phyloP scores from a whole-genome alignment of 37 sponge, comb jelly and placozoan genomes.

The Hexactinellida sp. region DNA sequence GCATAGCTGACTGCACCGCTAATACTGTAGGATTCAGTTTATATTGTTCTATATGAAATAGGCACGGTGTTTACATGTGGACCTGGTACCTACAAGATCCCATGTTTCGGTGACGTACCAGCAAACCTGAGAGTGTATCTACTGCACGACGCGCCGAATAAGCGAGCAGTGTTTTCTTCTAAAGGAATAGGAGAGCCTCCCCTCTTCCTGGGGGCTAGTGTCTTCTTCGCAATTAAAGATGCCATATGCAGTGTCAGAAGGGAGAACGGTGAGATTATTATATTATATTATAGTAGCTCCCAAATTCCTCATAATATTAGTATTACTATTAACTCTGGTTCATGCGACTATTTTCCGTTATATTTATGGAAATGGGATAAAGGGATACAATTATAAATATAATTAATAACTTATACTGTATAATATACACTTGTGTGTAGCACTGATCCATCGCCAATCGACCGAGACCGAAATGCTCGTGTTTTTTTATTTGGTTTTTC shows the following conservation, averaged over 20 bases:
- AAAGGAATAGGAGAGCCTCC: slow-evolving; percentile 58
- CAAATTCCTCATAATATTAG: neutral
- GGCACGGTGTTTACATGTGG: slow-evolving; percentile 24
- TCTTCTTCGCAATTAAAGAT: slow-evolving; percentile 69
- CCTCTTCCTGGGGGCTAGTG: slow-evolving; percentile 65
- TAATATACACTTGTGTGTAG: too few species aligned
- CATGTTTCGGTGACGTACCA: slow-evolving; percentile 31
- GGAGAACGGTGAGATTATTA: neutral
- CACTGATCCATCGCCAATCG: too few species aligned
- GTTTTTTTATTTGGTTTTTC: too few species aligned
- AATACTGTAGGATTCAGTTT: too few species aligned
- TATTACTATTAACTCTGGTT: too few species aligned
- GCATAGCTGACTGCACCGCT: too few species aligned
- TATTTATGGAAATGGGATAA: too few species aligned
- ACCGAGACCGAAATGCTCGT: too few species aligned
- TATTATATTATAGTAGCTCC: neutral
- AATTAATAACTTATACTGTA: too few species aligned
- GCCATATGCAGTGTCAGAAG: slow-evolving; percentile 40
- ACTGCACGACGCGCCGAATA: slow-evolving; percentile 21
- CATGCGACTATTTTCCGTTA: too few species aligned
- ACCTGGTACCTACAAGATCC: slow-evolving; percentile 38
- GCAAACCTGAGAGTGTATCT: slow-evolving; percentile 28
- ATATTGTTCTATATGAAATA: neutral
- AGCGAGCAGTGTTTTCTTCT: slow-evolving; percentile 33
- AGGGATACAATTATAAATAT: too few species aligned